phyloP scores from a whole-genome alignment of 2,888 invertebrate species.

The Tethea ocularis region DNA sequence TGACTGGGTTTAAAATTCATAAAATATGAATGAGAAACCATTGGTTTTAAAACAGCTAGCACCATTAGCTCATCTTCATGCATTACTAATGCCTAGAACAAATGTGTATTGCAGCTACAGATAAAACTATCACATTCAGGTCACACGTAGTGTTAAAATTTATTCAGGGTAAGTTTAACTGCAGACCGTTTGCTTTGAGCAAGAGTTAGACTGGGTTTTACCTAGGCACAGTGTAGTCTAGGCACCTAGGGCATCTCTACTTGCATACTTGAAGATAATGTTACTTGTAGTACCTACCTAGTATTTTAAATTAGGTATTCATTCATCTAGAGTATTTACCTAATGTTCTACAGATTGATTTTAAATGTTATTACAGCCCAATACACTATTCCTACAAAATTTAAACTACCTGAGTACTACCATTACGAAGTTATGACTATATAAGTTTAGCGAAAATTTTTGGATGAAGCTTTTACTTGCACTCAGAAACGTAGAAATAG shows the following conservation, averaged over 20 bases:
- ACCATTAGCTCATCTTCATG: not conserved
- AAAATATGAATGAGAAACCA: not conserved
- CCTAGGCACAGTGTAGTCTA: constrained; percentile 2
- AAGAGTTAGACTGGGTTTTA: constrained; percentile 35
- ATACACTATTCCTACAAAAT: too few species aligned
- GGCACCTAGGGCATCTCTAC: not conserved
- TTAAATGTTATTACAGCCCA: too few species aligned
- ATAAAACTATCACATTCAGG: constrained; percentile 38
- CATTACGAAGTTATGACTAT: too few species aligned
- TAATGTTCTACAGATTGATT: too few species aligned
- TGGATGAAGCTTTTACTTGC: too few species aligned
- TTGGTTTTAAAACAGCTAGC: not conserved
- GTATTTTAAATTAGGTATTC: constrained; percentile 5
- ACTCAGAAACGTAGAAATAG: too few species aligned
- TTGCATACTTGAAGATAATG: not conserved
- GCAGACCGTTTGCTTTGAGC: constrained; percentile 49
- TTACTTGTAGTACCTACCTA: not conserved
- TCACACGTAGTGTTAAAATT: constrained; percentile 48
- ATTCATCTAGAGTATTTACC: not conserved
- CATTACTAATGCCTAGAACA: not conserved
- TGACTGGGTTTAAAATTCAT: not conserved
- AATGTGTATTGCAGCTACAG: constrained; percentile 3
- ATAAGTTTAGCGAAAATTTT: too few species aligned
- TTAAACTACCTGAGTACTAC: too few species aligned
- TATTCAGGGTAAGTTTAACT: constrained; percentile 41